Evolutionary conservation across 2,888 invertebrate genomes (phyloP).

Genomic region (Frankliniella fusca): DNA sequence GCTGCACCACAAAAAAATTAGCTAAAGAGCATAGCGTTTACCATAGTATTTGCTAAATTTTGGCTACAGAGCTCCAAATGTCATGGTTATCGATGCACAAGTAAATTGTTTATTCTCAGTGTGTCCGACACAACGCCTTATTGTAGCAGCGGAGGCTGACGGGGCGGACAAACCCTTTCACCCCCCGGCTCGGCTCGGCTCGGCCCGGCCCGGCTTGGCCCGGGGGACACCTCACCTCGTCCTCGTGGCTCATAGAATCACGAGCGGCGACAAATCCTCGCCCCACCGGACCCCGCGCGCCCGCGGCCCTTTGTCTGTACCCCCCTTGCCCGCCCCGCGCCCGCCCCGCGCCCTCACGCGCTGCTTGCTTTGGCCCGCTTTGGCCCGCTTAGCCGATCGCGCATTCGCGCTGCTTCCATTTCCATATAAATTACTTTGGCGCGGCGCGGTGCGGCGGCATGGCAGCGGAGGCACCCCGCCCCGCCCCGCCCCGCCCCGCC

Average conservation of each 20-base stretch:
- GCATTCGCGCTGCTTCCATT: constrained; percentile 8
- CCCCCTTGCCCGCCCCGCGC: neutral
- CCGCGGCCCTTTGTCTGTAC: neutral
- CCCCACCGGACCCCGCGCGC: neutral
- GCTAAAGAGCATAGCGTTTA: no score
- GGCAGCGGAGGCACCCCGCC: neutral
- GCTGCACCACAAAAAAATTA: no score
- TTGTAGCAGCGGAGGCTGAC: no score
- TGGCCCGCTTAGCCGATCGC: constrained; percentile 7
- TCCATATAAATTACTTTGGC: constrained; percentile 26
- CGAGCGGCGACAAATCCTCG: neutral
- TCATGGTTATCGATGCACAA: no score
- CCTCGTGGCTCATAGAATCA: neutral
- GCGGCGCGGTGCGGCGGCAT: neutral
- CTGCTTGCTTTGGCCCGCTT: neutral
- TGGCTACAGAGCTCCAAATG: no score
- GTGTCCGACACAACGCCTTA: no score
- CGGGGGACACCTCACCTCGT: no score
- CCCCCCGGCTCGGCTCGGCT: neutral
- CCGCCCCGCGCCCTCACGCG: neutral
- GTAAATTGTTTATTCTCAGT: no score
- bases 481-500: neutral
- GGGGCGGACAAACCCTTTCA: no score
- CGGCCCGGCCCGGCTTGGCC: no score
- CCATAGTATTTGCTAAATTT: no score